Base-by-base conservation (phyloP, 2,797 vertebrate species). In the Mus caroli region DNA sequence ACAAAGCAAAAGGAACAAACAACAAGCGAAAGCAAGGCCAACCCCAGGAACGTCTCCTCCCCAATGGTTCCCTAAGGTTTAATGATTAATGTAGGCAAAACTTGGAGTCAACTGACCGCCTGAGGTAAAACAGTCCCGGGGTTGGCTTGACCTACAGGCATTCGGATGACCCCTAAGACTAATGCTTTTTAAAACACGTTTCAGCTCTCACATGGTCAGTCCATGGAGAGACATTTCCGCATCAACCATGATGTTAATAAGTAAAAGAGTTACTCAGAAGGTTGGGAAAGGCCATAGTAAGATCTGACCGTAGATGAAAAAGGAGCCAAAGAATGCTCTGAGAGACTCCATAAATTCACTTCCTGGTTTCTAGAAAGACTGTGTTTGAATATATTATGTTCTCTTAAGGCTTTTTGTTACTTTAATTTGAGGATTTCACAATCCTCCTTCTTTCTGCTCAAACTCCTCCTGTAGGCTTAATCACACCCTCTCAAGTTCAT, bases 61-160 rank as follows among this genome's bases (percentile, higher is more conserved):
- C 69, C 52, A 92, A 62, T 89, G 80, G 85, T 96, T 96, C 92
- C 67, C 83, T 60, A 92, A 94, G 86, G 88, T 91, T 93, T 96
- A 93, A 91, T 92, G 90, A 91, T 96, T 76, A 92, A n/a, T 31
- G 31, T 77, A 67, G 46, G 46, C 64, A 93, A 94, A 94, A 71
- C 31, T 84, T 83, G 67, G 93, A 62, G 73, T 50, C 78, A 86
- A 13, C 4, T n/a, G 77, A 73, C 40, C 40, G 50, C 19, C 24
- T 34, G 82, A 95, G 91, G 43, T 46, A 73, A 96, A 97, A 84
- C 79, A 83, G 17, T 13, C 50, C 50, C 46, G 28, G 14, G 19
- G 62, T 92, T 86, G 94, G 43, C 96, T 91, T 91, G 82, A 94
- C 75, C 58, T 37, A 50, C 1, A 60, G 75, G 28, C 50, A 83